Conservation (phyloP, 2,113 vertebrate species). For the Myotis davidii region DNA sequence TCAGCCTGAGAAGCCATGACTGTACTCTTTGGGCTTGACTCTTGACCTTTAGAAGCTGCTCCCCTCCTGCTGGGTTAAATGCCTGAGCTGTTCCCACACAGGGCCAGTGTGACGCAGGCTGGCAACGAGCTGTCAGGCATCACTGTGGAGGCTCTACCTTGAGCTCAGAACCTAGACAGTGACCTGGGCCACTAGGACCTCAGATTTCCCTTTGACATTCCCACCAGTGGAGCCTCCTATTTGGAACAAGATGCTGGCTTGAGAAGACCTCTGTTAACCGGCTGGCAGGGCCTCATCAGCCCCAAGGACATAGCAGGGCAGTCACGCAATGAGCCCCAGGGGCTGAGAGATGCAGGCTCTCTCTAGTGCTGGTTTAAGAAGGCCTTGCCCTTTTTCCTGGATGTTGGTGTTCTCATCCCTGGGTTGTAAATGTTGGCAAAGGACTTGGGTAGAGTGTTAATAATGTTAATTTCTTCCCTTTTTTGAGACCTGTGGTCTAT, state of each 20-base stretch:
- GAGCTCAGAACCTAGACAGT: not conserved
- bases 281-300: rapidly evolving
- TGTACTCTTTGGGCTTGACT: not conserved
- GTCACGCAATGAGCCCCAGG: not conserved
- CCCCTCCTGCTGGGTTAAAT: not conserved
- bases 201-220: not conserved
- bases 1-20: not conserved
- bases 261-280: not conserved
- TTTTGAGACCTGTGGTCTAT: not conserved
- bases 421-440: not conserved
- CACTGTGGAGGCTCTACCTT: not conserved
- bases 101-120: not conserved
- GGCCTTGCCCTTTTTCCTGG: not conserved
- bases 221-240: not conserved
- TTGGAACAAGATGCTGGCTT: not conserved
- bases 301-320: not conserved
- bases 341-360: not conserved
- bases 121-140: not conserved
- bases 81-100: not conserved
- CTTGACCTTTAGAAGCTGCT: not conserved
- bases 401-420: not conserved
- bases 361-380: not conserved
- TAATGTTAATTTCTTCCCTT: not conserved
- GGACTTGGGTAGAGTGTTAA: not conserved
- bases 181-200: not conserved